phyloP scores from a whole-genome alignment of 1,140 invertebrate species.

The Contarinia nasturtii region DNA sequence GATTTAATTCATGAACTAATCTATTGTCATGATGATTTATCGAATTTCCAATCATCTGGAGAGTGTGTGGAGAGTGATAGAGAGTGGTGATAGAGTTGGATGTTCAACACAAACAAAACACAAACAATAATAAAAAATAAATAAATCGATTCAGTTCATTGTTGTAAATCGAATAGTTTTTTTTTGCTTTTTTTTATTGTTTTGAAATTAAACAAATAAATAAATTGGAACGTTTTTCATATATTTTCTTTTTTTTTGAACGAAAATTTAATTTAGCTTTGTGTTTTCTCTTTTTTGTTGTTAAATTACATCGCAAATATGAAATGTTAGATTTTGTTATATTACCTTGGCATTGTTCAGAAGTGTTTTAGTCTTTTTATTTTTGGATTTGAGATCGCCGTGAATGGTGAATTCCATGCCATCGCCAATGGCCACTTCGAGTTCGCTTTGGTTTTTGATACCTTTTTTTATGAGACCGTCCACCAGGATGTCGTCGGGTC shows the following conservation, averaged over 20 bases:
- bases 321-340: background rate
- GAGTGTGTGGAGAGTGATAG: background rate
- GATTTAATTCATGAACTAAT: slow-evolving; percentile 51
- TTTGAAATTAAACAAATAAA: too few species aligned
- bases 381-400: slow-evolving; percentile 52
- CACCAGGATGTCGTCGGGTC: slow-evolving; percentile 54
- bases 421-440: slow-evolving; percentile 76
- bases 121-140: background rate
- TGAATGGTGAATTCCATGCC: slow-evolving; percentile 83
- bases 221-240: background rate
- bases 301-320: too few species aligned
- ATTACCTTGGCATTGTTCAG: slow-evolving; percentile 51
- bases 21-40: slow-evolving; percentile 56
- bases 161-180: background rate
- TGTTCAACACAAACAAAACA: background rate
- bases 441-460: slow-evolving; percentile 71
- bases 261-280: background rate
- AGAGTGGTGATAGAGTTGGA: background rate
- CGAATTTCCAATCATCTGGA: slow-evolving; percentile 34
- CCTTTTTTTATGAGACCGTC: slow-evolving; percentile 69
- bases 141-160: background rate
- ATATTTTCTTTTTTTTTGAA: background rate
- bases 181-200: slow-evolving; percentile 7
- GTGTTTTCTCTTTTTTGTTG: too few species aligned
- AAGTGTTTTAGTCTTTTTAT: slow-evolving; percentile 50